Evolutionary conservation across 2,888 invertebrate genomes (phyloP), one percentile per base, ranked within the genome.

Genomic region (Cryptus armator): DNA sequence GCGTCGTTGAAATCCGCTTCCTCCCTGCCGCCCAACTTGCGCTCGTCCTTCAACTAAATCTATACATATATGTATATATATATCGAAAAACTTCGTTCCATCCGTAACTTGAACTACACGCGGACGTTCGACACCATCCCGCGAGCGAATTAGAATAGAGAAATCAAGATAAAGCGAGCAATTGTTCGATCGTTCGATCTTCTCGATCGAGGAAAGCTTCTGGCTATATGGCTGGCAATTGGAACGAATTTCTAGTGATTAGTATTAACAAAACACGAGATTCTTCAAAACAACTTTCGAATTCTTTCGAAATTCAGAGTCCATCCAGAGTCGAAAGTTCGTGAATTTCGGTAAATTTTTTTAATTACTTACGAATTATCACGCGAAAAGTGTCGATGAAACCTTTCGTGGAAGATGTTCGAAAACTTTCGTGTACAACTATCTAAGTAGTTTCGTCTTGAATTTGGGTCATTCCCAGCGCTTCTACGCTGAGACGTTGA

Each of bases 401-500:
- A 46, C 46, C 74, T 68, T 14, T 46, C 19, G 46, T 46, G 72
- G 59, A 78, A 64, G 66, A 70, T 81, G 14, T 66, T 51, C 59
- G 46, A 29, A 44, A 80, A 72, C 51, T 81, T 59, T 53, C 29
- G 66, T 32, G 62, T 82, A 82, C 37, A 37, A 37, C 59, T 82
- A 79, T 82, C 71, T 75, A 43, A 48, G 53, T 62, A 68, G 64
- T 67, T 9, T 56, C 74, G 70, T 53, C 64, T 66, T 29, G 6
- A 72, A 84, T 81, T 24, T 81, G 77, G 77, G 81, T 84, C 70
- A 72, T 56, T 74, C 72, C 53, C 43, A 48, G 56, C 29, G 64
- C 62, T 74, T 59, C 59, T 7, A 12, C 10, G 53, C 46, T 51
- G 56, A 67, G 72, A 81, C 74, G 76, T 68, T 74, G 43, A 81